These are phyloP conservation scores for Odontesthes bonariensis DNA, from an alignment of 2,113 vertebrate genomes.

Conservation along the genomic window DNA sequence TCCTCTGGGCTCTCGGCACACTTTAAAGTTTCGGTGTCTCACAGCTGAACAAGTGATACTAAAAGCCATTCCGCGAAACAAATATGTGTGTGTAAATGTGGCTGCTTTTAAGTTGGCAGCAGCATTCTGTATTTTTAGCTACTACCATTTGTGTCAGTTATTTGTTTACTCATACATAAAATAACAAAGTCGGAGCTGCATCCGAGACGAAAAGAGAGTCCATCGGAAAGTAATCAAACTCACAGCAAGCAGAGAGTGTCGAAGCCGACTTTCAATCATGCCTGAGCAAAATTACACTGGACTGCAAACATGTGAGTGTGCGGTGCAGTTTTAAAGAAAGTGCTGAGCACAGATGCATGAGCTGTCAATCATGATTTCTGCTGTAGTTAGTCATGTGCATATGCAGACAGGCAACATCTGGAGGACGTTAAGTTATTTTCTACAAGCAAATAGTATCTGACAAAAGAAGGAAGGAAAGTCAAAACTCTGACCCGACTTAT, in stretches of 20 bases:
- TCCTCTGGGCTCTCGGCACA: neutral
- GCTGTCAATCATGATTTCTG: conserved; percentile 52
- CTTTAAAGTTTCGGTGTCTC: neutral
- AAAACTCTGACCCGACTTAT: neutral
- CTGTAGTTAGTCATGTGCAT: conserved; percentile 16
- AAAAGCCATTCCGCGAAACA: neutral
- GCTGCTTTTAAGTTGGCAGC: neutral
- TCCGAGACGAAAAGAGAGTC: conserved; percentile 22
- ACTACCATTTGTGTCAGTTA: conserved; percentile 12
- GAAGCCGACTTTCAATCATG: conserved; percentile 58
- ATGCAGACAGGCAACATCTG: conserved; percentile 2
- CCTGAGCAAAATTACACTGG: conserved; percentile 12
- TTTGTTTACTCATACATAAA: conserved; percentile 50
- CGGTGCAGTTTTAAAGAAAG: conserved; percentile 62
- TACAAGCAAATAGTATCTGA: conserved; percentile 6
- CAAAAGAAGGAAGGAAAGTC: neutral
- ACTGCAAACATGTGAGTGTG: conserved; percentile 1
- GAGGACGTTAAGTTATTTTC: neutral
- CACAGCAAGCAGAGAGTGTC: conserved; percentile 7
- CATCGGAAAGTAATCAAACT: conserved; percentile 48
- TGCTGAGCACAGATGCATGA: conserved; percentile 46
- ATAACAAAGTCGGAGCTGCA: conserved; percentile 21
- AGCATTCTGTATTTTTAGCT: conserved; percentile 26
- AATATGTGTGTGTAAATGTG: neutral
- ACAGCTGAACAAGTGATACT: neutral